Conservation (phyloP, 2,113 vertebrate genomes). For the Ptyas mucosa region DNA sequence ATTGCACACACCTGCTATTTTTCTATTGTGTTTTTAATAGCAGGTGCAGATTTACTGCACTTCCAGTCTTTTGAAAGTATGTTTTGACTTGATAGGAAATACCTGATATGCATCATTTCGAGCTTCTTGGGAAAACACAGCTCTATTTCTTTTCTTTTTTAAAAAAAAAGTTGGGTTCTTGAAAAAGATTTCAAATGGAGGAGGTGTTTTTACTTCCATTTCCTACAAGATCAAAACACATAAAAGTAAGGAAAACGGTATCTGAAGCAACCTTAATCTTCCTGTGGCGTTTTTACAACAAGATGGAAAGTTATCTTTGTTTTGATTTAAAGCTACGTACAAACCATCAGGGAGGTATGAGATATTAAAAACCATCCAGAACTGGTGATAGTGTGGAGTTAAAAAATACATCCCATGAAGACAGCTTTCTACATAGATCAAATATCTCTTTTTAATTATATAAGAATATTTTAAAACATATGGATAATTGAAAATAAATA, state of each 20-base stretch:
- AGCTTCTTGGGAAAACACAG: neutral
- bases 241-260: slow-evolving; percentile 16
- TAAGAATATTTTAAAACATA: neutral
- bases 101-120: neutral
- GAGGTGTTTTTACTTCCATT: slow-evolving; percentile 6
- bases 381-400: slow-evolving; percentile 31
- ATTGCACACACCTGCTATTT: neutral
- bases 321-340: slow-evolving; percentile 16
- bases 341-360: slow-evolving; percentile 35
- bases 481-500: neutral
- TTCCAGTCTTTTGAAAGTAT: neutral
- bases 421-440: slow-evolving; percentile 29
- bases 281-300: slow-evolving; percentile 20
- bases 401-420: slow-evolving; percentile 25
- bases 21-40: neutral
- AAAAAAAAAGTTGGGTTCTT: neutral
- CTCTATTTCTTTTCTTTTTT: neutral
- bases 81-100: neutral
- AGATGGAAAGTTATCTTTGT: slow-evolving; percentile 40
- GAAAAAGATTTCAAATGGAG: accelerated
- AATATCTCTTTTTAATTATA: slow-evolving; percentile 27
- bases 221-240: slow-evolving; percentile 16
- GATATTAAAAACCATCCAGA: slow-evolving; percentile 50
- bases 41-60: neutral
- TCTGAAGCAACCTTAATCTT: neutral